phyloP scores from a whole-genome alignment of 2,113 vertebrate genomes.

The Kryptolebias marmoratus region DNA sequence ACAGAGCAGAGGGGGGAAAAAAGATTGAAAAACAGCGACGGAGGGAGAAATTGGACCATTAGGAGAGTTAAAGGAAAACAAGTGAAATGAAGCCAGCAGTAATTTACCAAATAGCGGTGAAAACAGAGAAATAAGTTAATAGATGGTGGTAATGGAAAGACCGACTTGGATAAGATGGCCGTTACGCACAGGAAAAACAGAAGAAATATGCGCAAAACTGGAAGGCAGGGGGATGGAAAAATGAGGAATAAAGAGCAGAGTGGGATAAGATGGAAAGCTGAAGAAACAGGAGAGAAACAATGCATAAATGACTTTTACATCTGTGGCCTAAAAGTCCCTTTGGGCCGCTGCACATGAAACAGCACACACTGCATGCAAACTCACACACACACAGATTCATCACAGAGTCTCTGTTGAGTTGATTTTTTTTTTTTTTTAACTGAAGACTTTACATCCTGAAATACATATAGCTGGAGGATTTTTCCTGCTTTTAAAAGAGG shows the following conservation, averaged over 20 bases:
- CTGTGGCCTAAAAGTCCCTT: conserved; percentile 66
- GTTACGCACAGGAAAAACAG: not conserved
- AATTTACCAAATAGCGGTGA: conserved; percentile 22
- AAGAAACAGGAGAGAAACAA: conserved; percentile 36
- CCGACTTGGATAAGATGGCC: not conserved
- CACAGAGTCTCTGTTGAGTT: conserved; percentile 19
- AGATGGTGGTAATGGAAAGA: conserved; percentile 30
- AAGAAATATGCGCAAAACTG: not conserved
- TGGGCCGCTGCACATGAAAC: conserved; percentile 35
- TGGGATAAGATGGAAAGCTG: conserved; percentile 9
- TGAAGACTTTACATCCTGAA: conserved; percentile 58
- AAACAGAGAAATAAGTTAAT: conserved; percentile 20
- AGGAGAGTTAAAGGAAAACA: conserved; percentile 33
- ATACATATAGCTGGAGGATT: conserved; percentile 26
- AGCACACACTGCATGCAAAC: conserved; percentile 29
- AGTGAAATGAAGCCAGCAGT: conserved; percentile 21
- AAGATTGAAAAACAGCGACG: conserved; percentile 35
- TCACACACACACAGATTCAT: conserved; percentile 24
- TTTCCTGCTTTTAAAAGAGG: conserved; percentile 24
- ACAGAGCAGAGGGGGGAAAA: conserved; percentile 14
- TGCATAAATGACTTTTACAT: conserved; percentile 75
- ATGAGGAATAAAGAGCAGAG: not conserved
- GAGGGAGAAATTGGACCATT: conserved; percentile 6
- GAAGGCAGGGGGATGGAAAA: not conserved
- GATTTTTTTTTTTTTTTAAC: conserved; percentile 14